These are phyloP conservation scores for Xyrauchen texanus DNA, from an alignment of 2,113 vertebrate species.

Conservation along the genomic window DNA sequence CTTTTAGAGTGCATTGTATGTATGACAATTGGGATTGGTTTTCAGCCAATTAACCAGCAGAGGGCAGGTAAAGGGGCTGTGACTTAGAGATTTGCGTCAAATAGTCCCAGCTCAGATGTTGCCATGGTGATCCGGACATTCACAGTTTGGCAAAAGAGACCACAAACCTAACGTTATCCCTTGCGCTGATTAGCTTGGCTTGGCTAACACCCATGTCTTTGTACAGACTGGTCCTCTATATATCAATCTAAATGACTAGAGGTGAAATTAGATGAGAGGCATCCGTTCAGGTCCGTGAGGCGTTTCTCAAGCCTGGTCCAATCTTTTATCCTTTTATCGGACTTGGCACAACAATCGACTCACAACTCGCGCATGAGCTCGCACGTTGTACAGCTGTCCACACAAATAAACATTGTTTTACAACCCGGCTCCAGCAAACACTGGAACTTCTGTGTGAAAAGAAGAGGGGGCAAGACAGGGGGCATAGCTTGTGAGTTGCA, in stretches of 20 bases:
- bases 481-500: not conserved
- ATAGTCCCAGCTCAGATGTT: not conserved
- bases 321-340: conserved; percentile 32
- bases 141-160: not conserved
- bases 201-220: not conserved
- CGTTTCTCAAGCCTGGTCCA: not conserved
- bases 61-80: conserved; percentile 13
- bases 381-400: conserved; percentile 60
- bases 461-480: conserved; percentile 15
- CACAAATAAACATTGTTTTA: conserved; percentile 66
- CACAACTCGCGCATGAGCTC: conserved; percentile 29
- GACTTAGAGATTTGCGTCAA: not conserved
- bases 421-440: conserved; percentile 45
- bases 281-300: conserved; percentile 1
- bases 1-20: not conserved
- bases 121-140: not conserved
- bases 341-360: conserved; percentile 5
- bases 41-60: not conserved
- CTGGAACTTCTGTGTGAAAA: conserved; percentile 53
- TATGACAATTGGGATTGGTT: no score
- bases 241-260: not conserved
- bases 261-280: not conserved
- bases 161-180: not conserved
- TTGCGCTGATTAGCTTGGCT: not conserved
- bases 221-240: not conserved